Base-by-base conservation (phyloP, 2,113 vertebrate genomes). In the Hypomesus transpacificus region DNA sequence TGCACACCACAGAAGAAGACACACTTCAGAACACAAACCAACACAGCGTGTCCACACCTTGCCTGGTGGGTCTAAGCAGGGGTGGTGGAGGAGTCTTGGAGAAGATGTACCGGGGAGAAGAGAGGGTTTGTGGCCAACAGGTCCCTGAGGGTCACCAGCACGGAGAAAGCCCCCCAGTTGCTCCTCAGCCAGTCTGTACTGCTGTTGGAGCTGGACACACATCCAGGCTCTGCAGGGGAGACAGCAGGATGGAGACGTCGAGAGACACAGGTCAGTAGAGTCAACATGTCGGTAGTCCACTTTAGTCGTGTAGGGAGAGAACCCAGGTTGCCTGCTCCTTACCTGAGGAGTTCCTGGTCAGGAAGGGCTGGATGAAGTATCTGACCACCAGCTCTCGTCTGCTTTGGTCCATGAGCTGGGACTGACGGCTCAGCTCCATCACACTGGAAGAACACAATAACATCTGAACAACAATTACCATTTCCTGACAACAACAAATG, bases 91-190 rank as follows among this genome's bases (percentile, higher is more conserved):
- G 31, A 34, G 31, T 34, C 31, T 34, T 26, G 3, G 14, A n/a
- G 6, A 0, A 16, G n/a, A 21, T 89, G 74, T 68, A 92, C 91
- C 8, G 87, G 84, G 3, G 76, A 71, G 71, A 90, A 90, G 3
- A 18, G 0, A 18, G 77, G 75, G 69, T 90, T 87, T 74, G 90
- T 80, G 21, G 7, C 3, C 20, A 89, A 8, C 14, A 92, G 58
- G 13, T 83, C 13, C 3, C 4, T 2, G 11, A 90, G 4, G 3
- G 79, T 24, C 21, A 86, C 1, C 7, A 87, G 6, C 4, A 0
- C 0, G 7, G 85, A 85, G 71, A 91, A 91, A 2, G 56, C 73
- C 6, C 88, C 91, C 17, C 91, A 63, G 58, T 90, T 90, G 54
- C 56, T 65, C 24, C 16, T 6, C 11, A 90, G 66, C 89, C 88